phyloP scores from a whole-genome alignment of 2,113 vertebrate species.

The Lepus americanus region DNA sequence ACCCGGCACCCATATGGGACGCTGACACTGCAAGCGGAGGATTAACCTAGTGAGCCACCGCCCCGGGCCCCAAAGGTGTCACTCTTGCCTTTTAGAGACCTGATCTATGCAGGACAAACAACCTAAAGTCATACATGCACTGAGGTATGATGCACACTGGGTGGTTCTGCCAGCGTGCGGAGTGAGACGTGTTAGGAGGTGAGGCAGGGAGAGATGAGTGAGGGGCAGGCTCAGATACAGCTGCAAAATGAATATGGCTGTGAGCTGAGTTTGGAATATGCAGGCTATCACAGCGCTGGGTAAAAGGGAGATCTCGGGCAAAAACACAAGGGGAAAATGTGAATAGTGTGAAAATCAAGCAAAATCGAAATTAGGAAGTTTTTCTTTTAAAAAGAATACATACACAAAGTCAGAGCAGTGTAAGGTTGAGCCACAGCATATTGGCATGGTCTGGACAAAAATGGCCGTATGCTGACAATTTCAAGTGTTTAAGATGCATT shows the following conservation, averaged over 20 bases:
- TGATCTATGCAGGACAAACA: not conserved
- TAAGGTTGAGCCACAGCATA: not conserved
- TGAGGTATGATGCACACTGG: not conserved
- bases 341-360: not conserved
- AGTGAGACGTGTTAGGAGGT: fast-evolving
- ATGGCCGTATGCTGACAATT: not conserved
- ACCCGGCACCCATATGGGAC: no score
- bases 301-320: not conserved
- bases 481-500: no score
- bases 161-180: not conserved
- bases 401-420: not conserved
- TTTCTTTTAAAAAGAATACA: not conserved
- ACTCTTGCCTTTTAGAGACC: not conserved
- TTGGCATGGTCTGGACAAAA: not conserved
- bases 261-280: not conserved
- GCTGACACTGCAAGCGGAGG: no score
- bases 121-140: not conserved
- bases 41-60: no score
- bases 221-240: not conserved
- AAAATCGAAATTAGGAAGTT: not conserved
- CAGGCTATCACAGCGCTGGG: not conserved
- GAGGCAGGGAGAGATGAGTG: not conserved
- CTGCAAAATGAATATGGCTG: not conserved
- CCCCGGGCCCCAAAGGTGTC: not conserved
- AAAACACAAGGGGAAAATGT: not conserved